Evolutionary conservation across 2,113 vertebrate species (phyloP).

Genomic region (Meles meles): DNA sequence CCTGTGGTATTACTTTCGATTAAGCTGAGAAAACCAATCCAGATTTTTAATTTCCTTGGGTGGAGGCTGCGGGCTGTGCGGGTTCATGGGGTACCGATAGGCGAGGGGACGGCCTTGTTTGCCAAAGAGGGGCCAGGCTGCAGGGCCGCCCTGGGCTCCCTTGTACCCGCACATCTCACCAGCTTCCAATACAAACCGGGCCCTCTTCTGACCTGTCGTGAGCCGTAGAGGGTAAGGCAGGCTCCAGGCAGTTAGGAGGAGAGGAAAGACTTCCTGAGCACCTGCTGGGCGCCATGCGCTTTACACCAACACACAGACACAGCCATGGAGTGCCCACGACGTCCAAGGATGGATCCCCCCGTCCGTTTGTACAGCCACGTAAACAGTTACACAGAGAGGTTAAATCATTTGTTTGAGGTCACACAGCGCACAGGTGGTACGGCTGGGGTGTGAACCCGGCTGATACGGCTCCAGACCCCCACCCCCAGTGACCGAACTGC

Average conservation of each 20-base stretch:
- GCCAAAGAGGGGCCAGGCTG: not conserved
- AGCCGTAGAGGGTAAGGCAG: not conserved
- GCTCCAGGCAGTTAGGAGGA: not conserved
- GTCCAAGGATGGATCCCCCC: rapidly evolving
- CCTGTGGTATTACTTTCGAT: slow-evolving; percentile 32
- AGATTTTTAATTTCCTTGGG: slow-evolving; percentile 59
- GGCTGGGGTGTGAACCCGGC: not conserved
- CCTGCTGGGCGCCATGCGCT: rapidly evolving
- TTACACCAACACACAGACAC: not conserved
- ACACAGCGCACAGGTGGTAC: not conserved
- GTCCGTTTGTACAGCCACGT: rapidly evolving
- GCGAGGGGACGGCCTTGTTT: not conserved
- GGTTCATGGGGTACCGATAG: not conserved
- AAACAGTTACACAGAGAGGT: not conserved
- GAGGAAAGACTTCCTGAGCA: not conserved
- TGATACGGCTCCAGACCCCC: not conserved
- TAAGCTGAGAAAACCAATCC: slow-evolving; percentile 22
- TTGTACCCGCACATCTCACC: not conserved
- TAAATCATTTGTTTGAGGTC: not conserved
- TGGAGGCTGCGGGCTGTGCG: not conserved
- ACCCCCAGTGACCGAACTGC: not conserved
- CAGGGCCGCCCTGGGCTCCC: not conserved
- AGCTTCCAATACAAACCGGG: not conserved
- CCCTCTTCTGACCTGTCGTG: not conserved
- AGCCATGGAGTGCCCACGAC: rapidly evolving